Conservation (phyloP, 1,140 invertebrate species). For the Drosophila tropicalis region DNA sequence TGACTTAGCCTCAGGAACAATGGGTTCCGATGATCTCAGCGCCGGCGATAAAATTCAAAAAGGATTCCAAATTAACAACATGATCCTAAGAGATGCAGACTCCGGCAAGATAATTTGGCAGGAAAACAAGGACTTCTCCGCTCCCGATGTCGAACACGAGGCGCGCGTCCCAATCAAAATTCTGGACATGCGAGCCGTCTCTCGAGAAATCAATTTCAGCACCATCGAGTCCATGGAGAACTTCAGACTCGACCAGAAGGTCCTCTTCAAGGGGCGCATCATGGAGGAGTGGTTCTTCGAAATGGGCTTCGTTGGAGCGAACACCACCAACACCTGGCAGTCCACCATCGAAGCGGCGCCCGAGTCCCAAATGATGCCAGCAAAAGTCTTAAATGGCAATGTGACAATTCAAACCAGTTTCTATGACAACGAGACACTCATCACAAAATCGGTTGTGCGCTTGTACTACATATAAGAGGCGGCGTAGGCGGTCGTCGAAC, state of each 20-base stretch:
- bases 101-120: conserved; percentile 98
- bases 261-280: conserved; percentile 91
- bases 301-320: conserved; percentile 99
- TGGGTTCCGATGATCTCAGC: conserved; percentile 77
- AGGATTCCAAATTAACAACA: conserved; percentile 91
- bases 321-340: conserved; percentile 99
- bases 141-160: conserved; percentile 96
- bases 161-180: conserved; percentile 98
- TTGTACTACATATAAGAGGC: conserved; percentile 94
- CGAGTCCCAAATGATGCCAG: conserved; percentile 99
- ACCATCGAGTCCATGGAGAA: conserved; percentile 98
- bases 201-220: conserved; percentile 99
- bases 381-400: conserved; percentile 98
- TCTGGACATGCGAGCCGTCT: conserved; percentile 97
- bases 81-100: conserved; percentile 98
- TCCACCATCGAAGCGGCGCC: conserved; percentile 98
- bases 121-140: conserved; percentile 97
- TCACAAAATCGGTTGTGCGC: conserved; percentile 97
- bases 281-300: conserved; percentile 99
- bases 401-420: conserved; percentile 99
- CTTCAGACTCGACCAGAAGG: conserved; percentile 97
- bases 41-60: conserved; percentile 78
- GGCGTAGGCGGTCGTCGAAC: conserved; percentile 16
- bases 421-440: conserved; percentile 97
- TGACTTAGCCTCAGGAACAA: conserved; percentile 33